Conservation (phyloP, 2,888 invertebrate species). For the Diarsia dahlii region DNA sequence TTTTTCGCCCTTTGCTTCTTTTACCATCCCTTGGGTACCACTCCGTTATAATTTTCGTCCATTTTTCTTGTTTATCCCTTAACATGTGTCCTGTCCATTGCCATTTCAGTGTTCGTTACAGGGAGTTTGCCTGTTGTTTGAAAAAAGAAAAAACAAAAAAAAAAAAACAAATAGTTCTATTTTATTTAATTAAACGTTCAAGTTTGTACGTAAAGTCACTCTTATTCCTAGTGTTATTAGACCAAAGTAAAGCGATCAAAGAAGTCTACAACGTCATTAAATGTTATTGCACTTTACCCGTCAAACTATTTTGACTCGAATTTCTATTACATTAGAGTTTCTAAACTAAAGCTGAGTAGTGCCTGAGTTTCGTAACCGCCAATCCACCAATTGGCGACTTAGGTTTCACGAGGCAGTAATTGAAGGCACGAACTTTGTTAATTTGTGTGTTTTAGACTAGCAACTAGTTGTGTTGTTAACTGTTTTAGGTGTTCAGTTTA, state of each 20-base stretch:
- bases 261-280: conserved; percentile 23
- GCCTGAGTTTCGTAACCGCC: conserved; percentile 50
- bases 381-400: conserved; percentile 52
- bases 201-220: neutral
- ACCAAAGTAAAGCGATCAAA: conserved; percentile 12
- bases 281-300: conserved; percentile 45
- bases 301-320: conserved; percentile 37
- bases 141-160: too few species aligned
- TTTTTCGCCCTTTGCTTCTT: too few species aligned
- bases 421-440: conserved; percentile 55
- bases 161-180: too few species aligned
- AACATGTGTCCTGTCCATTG: too few species aligned
- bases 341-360: conserved; percentile 18
- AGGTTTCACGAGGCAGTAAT: conserved; percentile 48
- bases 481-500: conserved; percentile 26
- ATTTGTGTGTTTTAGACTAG: conserved; percentile 48
- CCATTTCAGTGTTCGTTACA: too few species aligned
- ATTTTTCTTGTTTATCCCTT: too few species aligned
- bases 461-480: conserved; percentile 37
- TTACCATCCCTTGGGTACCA: too few species aligned
- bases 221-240: conserved; percentile 1
- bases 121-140: too few species aligned
- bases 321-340: conserved; percentile 44
- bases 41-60: too few species aligned
- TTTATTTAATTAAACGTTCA: neutral